Evolutionary conservation across 2,888 invertebrate species (phyloP).

Genomic region (Drosophila anomelani): DNA sequence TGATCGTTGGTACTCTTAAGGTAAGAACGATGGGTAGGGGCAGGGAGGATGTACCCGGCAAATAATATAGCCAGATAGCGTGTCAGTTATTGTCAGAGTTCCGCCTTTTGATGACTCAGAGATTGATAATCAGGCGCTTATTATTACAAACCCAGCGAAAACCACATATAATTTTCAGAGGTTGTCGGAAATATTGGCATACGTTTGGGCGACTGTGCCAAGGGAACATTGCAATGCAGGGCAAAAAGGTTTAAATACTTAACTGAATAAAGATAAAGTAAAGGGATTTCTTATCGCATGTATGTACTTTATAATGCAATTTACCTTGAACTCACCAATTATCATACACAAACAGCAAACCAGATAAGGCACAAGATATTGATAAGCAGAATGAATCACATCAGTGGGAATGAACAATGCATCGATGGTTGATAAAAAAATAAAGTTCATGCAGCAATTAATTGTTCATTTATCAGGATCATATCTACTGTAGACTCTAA

Average conservation of each 20-base stretch:
- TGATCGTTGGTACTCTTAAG: constrained; percentile 79
- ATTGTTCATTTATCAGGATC: neutral
- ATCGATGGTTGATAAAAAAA: neutral
- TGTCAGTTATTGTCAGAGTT: neutral
- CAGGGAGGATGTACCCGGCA: neutral
- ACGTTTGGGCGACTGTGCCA: neutral
- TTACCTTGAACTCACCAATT: no score
- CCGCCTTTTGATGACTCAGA: constrained; percentile 1
- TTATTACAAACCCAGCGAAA: neutral
- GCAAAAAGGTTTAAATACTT: neutral
- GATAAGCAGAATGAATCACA: no score
- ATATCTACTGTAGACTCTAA: neutral
- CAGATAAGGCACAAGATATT: no score
- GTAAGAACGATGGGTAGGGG: constrained; percentile 36
- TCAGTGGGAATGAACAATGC: no score
- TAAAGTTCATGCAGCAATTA: neutral
- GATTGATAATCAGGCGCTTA: neutral
- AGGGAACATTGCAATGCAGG: no score
- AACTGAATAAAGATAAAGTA: no score
- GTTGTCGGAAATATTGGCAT: neutral
- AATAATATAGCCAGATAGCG: neutral
- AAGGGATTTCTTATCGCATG: no score
- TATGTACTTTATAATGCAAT: no score
- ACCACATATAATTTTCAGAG: neutral
- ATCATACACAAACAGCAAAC: no score